phyloP scores from a whole-genome alignment of 1,140 invertebrate species.

The Lepidotrigona ventralis region DNA sequence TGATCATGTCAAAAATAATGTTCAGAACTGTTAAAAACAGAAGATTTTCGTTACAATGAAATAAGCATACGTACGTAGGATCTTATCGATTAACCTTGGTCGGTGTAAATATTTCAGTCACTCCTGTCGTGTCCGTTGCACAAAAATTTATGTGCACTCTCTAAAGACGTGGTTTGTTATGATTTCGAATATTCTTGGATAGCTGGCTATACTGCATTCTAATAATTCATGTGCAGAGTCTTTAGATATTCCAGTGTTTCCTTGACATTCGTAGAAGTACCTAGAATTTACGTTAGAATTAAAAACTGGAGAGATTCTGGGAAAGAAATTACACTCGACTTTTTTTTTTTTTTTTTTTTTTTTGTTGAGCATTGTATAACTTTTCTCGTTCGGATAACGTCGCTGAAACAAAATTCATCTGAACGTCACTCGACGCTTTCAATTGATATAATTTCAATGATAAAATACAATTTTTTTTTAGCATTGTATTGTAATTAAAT shows the following conservation, averaged over 20 bases:
- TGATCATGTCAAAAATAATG: background rate
- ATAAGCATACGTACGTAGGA: too few species aligned
- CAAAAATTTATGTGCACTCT: background rate
- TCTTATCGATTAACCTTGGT: constrained; percentile 18
- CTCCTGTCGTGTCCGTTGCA: background rate
- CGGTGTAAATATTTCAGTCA: background rate
- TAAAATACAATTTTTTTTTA: background rate
- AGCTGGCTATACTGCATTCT: constrained; percentile 2
- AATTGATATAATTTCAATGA: background rate
- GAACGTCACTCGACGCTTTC: background rate
- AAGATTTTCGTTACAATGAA: too few species aligned
- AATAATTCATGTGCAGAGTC: constrained; percentile 35
- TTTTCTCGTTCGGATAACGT: background rate
- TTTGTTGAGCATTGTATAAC: background rate
- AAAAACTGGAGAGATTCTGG: background rate
- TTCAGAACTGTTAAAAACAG: background rate
- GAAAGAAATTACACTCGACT: background rate
- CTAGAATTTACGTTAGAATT: background rate
- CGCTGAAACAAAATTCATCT: background rate
- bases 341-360: too few species aligned
- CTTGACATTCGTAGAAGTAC: constrained; percentile 21
- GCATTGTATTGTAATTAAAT: background rate
- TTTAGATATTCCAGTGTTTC: background rate
- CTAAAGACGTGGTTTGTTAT: background rate
- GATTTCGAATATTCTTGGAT: constrained; percentile 7